Base-by-base conservation (phyloP, 1,140 invertebrate genomes). In the Pseudomyrmex concolor region DNA sequence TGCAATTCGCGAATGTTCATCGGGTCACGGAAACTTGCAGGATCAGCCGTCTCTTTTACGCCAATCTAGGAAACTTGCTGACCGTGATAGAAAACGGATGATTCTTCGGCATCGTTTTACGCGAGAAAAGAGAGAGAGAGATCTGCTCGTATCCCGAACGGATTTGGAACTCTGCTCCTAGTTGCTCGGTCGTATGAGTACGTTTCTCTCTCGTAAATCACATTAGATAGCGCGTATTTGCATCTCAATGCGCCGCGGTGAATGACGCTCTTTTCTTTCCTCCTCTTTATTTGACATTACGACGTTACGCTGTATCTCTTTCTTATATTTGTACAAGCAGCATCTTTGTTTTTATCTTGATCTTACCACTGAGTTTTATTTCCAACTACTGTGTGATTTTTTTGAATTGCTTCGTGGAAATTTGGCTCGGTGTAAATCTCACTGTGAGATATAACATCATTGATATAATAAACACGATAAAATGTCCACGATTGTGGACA, bases 201-300 rank as follows among this genome's bases (percentile, higher is more conserved):
- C 83, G 86, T 84, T 71, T 72, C 83, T 51, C 78, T 55, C 83
- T 90, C 89, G 85, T 90, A 90, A 90, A 90, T 90, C 89, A 90
- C 85, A 59, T 63, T 64, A 62, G 83, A 71, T 51, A 70, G 51
- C 59, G 73, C 51, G 77, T 84, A 90, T 90, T 90, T 90, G 82
- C 89, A 90, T 90, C 76, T 88, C 77, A 89, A 90, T 90, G 85
- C 73, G 63, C 60, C 62, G 34, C 22, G 83, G 15, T 74, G 71
- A 82, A 84, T 57, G 55, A 87, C 55, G 82, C 64, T 34, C 19
- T 68, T n/a, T 54, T 60, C 12, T n/a, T n/a, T 45, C 50, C 63
- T 19, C 17, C 57, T 60, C 62, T 22, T 25, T 51, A 54, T 62
- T 17, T 63, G 19, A 22, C 43, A 4, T 5, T n/a, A 63, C 51